These are phyloP conservation scores for Microdon myrmicae DNA, from an alignment of 2,888 invertebrate genomes.

Conservation along the genomic window DNA sequence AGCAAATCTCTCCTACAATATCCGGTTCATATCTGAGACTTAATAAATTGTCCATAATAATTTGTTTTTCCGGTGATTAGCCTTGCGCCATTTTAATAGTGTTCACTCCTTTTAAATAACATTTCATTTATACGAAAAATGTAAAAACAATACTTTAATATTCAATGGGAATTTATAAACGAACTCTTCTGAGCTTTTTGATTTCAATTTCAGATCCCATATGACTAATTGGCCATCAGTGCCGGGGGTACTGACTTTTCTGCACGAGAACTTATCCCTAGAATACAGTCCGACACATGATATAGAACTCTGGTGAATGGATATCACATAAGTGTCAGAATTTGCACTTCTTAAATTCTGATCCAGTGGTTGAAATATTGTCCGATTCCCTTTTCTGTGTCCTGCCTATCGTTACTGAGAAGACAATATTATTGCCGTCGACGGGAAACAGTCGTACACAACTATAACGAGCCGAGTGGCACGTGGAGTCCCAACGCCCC, in stretches of 20 bases:
- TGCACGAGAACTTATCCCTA: constrained; percentile 78
- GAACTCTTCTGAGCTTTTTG: too few relatives aligned
- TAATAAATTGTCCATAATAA: too few relatives aligned
- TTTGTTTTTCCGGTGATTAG: too few relatives aligned
- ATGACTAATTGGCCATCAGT: constrained; percentile 95
- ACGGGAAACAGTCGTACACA: constrained; percentile 90
- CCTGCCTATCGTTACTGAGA: constrained; percentile 88
- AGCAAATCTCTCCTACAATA: too few relatives aligned
- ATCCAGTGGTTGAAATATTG: constrained; percentile 94
- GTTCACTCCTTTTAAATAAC: too few relatives aligned
- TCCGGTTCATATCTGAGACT: too few relatives aligned
- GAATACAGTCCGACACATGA: constrained; percentile 81
- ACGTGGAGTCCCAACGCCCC: too few relatives aligned
- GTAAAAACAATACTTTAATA: too few relatives aligned
- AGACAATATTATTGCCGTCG: constrained; percentile 77
- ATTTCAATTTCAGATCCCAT: constrained; percentile 86
- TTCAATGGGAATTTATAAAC: too few relatives aligned
- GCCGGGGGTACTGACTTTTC: constrained; percentile 91
- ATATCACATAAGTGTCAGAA: constrained; percentile 88
- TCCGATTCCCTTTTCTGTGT: constrained; percentile 88
- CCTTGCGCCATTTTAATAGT: too few relatives aligned
- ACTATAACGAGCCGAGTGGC: too few relatives aligned
- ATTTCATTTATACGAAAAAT: too few relatives aligned
- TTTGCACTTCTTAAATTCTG: constrained; percentile 88
- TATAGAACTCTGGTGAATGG: constrained; percentile 97